These are phyloP conservation scores for Gambusia affinis DNA, from an alignment of 2,113 vertebrate genomes.

Conservation along the genomic window DNA sequence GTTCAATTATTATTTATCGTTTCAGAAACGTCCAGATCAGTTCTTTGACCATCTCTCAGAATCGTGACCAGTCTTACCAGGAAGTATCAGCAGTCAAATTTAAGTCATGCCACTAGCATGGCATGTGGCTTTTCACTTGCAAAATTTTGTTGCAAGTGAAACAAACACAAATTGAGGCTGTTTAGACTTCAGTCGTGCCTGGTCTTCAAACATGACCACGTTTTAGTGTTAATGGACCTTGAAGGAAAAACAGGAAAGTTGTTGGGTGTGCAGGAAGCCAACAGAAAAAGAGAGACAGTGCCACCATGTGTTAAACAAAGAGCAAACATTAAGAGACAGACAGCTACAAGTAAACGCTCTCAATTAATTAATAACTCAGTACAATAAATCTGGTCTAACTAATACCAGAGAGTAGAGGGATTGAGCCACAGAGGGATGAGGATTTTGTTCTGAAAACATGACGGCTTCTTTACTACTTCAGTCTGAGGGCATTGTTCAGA, in stretches of 20 bases:
- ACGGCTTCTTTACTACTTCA: conserved; percentile 1
- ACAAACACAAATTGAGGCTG: background rate
- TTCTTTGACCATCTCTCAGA: too few species aligned
- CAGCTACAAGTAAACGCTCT: too few species aligned
- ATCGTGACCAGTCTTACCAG: too few species aligned
- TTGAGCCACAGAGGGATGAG: background rate
- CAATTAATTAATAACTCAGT: too few species aligned
- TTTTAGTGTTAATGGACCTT: background rate
- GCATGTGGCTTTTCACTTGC: too few species aligned
- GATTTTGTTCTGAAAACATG: background rate
- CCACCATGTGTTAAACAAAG: conserved; percentile 63
- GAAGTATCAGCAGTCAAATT: too few species aligned
- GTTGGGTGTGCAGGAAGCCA: background rate
- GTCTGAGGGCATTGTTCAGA: conserved; percentile 17
- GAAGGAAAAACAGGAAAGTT: background rate
- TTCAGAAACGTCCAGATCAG: background rate
- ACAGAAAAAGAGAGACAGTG: conserved; percentile 55
- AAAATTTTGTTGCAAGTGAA: background rate
- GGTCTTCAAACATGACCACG: background rate
- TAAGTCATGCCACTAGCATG: background rate
- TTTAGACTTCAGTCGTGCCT: background rate
- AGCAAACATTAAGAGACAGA: background rate
- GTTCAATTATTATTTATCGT: background rate
- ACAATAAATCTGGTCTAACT: background rate
- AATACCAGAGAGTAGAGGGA: background rate